These are phyloP conservation scores for Mimachlamys varia DNA, from an alignment of 2,888 invertebrate genomes.

Conservation along the genomic window DNA sequence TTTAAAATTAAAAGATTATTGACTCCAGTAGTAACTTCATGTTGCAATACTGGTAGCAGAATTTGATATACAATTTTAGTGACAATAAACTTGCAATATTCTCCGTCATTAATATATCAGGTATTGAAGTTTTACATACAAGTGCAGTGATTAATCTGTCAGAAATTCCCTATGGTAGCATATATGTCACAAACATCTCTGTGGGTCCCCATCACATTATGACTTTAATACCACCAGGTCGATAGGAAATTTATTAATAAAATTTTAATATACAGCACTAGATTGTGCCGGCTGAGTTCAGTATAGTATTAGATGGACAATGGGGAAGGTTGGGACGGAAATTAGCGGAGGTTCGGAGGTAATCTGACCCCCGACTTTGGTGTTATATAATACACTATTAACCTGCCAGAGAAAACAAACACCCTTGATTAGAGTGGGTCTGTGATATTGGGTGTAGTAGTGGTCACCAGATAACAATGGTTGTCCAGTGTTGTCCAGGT, in stretches of 20 bases:
- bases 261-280: neutral
- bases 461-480: neutral
- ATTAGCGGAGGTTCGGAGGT: neutral
- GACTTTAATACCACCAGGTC: neutral
- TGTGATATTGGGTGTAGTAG: neutral
- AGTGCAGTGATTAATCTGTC: conserved; percentile 3
- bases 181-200: no score
- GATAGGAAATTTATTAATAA: neutral
- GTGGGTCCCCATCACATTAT: neutral
- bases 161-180: neutral
- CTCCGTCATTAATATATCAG: neutral
- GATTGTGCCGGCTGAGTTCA: no score
- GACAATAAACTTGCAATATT: neutral
- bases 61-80: neutral
- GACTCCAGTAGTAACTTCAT: neutral
- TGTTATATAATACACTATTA: neutral
- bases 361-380: neutral
- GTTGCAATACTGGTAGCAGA: neutral
- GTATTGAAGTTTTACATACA: neutral
- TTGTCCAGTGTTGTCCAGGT: conserved; percentile 14
- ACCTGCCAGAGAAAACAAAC: neutral
- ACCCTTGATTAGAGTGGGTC: neutral
- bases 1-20: no score
- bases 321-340: neutral
- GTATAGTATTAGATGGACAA: neutral